These are phyloP conservation scores for Scaptomyza reducta DNA, from an alignment of 2,888 invertebrate species.

Conservation along the genomic window DNA sequence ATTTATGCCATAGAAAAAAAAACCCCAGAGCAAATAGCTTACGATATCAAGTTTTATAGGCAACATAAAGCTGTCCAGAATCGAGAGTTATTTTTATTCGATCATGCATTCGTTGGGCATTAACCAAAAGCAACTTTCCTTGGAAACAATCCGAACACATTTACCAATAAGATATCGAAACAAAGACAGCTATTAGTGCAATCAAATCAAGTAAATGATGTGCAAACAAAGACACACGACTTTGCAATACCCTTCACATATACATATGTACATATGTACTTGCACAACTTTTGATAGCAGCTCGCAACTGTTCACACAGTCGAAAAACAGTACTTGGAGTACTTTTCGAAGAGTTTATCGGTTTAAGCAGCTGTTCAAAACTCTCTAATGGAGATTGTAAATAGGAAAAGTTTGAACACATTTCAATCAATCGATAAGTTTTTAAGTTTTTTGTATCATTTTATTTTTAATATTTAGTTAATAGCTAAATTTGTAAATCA, in stretches of 20 bases:
- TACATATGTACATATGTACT: background rate
- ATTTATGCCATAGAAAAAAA: background rate
- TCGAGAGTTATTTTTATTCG: no score
- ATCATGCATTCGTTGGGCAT: no score
- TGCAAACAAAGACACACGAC: background rate
- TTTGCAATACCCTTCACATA: slow-evolving; percentile 4
- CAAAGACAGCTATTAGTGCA: background rate
- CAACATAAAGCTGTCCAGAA: background rate
- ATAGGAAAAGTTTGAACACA: no score
- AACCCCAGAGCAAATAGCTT: background rate
- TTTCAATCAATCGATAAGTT: background rate
- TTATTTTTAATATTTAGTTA: slow-evolving; percentile 59
- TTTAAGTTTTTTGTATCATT: slow-evolving; percentile 52
- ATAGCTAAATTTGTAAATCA: slow-evolving; percentile 75
- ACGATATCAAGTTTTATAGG: no score
- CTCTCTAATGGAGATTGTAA: background rate
- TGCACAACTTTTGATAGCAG: background rate
- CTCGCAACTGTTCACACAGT: background rate
- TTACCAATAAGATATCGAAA: background rate
- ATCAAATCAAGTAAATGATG: slow-evolving; percentile 1
- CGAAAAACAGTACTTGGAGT: background rate
- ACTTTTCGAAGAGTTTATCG: background rate
- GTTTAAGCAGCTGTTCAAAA: background rate
- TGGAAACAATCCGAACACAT: background rate
- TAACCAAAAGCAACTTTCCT: no score